Base-by-base conservation (phyloP, 2,888 invertebrate genomes). In the Yponomeuta sedellus region DNA sequence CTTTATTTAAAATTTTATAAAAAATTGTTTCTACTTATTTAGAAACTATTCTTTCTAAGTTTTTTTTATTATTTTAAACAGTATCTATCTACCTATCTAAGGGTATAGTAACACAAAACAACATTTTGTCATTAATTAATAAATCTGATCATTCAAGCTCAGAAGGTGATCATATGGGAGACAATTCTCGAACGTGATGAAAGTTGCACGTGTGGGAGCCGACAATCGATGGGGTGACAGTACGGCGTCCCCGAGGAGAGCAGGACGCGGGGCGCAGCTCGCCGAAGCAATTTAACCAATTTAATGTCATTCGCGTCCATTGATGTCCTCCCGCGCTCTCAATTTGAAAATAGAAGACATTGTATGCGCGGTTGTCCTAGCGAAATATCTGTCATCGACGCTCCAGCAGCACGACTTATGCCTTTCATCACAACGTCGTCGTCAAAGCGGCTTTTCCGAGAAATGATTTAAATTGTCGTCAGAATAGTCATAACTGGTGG, bases 211-310 rank as follows among this genome's bases (percentile, higher is more conserved):
- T 63, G 40, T 34, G 40, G 73, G 74, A 77, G 73, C 72, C 75
- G 74, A 72, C 73, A 77, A 79, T 78, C 78, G 76, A 77, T 77
- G 74, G 73, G 73, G 70, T 73, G 72, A 73, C 64, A 64, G 61
- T 64, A 16, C n/a, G 4, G 61, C 81, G 78, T 77, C 79, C 86
- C 87, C 84, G 76, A 80, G 85, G 86, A 83, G 76, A 75, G 12
- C 44, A 52, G 44, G 16, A 25, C 75, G 80, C 82, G 80, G 79
- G 81, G 79, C 81, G 81, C 80, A 82, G 79, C 83, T 81, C 82
- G 78, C 81, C 82, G 78, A 83, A 88, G 85, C 87, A 88, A 88
- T 89, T 88, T 85, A 86, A 85, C 88, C 89, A 90, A 89, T 90
- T 89, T 88, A 87, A 87, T 88, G 83, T 88, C 85, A 84, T 88